These are phyloP conservation scores for Miltochrista miniata DNA, from an alignment of 2,888 invertebrate species.

Conservation along the genomic window DNA sequence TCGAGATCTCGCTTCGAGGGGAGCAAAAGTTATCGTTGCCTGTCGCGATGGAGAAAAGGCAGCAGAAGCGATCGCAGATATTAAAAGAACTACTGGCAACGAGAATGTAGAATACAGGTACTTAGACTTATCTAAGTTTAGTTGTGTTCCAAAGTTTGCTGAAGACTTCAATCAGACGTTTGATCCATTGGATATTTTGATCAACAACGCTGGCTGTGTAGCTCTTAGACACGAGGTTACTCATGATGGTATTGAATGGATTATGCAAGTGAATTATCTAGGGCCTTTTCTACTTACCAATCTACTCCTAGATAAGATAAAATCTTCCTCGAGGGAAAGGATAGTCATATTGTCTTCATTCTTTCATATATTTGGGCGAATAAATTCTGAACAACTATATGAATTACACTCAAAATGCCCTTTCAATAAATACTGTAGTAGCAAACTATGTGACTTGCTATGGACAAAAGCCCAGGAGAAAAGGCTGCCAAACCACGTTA, in stretches of 20 bases:
- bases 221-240: constrained; percentile 62
- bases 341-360: constrained; percentile 73
- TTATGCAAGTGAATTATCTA: constrained; percentile 87
- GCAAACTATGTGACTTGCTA: constrained; percentile 69
- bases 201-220: constrained; percentile 85
- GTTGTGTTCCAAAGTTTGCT: constrained; percentile 84
- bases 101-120: constrained; percentile 84
- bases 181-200: constrained; percentile 82
- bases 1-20: constrained; percentile 86
- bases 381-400: constrained; percentile 73
- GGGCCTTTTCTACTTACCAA: constrained; percentile 89
- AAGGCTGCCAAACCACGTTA: constrained; percentile 81
- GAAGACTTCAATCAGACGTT: constrained; percentile 79
- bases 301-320: constrained; percentile 79
- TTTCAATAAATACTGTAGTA: constrained; percentile 69
- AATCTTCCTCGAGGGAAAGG: constrained; percentile 64
- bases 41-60: constrained; percentile 89
- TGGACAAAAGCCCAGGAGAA: constrained; percentile 69
- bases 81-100: constrained; percentile 87
- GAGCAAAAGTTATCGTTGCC: constrained; percentile 89
- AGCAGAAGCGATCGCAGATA: constrained; percentile 86
- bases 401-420: constrained; percentile 45
- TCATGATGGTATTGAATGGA: constrained; percentile 84
- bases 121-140: constrained; percentile 78
- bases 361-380: constrained; percentile 42